These are phyloP conservation scores for Heteromyza rotundicornis DNA, from an alignment of 2,888 invertebrate genomes.

Conservation along the genomic window DNA sequence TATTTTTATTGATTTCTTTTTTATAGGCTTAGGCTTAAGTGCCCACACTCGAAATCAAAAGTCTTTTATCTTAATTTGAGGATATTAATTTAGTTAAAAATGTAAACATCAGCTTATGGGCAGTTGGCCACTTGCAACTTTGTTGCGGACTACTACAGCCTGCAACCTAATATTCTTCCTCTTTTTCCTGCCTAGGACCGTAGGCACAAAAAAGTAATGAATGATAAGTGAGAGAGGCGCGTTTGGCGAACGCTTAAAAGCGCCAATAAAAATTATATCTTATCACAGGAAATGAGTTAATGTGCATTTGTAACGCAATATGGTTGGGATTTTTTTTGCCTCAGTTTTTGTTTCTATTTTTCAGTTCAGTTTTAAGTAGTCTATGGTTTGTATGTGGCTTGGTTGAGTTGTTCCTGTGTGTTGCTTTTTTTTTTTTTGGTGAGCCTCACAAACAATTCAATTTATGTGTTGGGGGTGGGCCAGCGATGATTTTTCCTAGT, in stretches of 20 bases:
- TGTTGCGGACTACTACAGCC: no score
- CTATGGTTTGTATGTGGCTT: no score
- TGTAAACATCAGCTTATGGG: neutral
- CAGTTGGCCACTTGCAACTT: neutral
- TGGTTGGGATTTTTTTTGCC: no score
- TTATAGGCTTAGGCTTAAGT: no score
- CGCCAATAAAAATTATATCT: neutral
- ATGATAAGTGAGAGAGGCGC: no score
- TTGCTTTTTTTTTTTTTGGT: neutral
- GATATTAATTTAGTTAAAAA: neutral
- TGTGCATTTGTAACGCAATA: conserved; percentile 1
- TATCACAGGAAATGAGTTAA: conserved; percentile 4
- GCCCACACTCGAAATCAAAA: neutral
- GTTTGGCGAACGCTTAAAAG: neutral
- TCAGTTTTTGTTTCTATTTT: no score
- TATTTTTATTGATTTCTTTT: no score
- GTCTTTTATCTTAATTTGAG: neutral
- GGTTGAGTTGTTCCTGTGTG: neutral
- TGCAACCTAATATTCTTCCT: no score
- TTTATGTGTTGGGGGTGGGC: neutral
- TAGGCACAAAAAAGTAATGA: no score
- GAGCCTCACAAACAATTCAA: neutral
- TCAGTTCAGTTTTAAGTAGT: no score
- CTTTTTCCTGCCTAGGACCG: no score
- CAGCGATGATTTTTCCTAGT: neutral